phyloP scores from a whole-genome alignment of 2,797 vertebrate genomes.

The Brachyalestes nurse region DNA sequence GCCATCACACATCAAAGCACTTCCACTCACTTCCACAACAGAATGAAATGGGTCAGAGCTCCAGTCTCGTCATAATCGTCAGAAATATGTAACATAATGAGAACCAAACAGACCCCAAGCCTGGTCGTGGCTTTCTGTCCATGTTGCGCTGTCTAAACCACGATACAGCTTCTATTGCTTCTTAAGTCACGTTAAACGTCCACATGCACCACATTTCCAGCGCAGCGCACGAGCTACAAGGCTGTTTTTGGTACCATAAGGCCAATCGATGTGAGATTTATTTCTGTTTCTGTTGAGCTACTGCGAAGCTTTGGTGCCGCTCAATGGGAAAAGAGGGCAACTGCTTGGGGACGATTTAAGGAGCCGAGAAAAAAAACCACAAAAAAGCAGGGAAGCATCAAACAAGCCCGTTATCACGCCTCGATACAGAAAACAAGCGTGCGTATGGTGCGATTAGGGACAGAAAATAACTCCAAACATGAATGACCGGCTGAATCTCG shows the following conservation, averaged over 20 bases:
- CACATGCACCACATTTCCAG: background rate
- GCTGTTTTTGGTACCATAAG: constrained; percentile 7
- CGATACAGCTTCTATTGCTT: background rate
- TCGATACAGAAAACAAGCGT: no score
- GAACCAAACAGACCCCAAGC: no score
- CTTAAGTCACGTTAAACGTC: background rate
- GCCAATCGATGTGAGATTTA: constrained; percentile 15
- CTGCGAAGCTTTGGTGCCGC: constrained; percentile 90
- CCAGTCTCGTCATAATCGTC: background rate
- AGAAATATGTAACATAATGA: no score
- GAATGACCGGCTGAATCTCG: no score
- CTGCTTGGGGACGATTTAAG: constrained; percentile 72
- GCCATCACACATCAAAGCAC: background rate
- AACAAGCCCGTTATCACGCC: background rate
- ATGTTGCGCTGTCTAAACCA: constrained; percentile 6
- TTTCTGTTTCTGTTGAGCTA: constrained; percentile 41
- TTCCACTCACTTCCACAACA: background rate
- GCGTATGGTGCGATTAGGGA: no score
- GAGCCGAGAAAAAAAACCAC: background rate
- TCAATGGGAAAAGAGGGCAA: constrained; percentile 87
- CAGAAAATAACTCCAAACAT: no score
- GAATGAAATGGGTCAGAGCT: background rate
- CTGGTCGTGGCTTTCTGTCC: background rate
- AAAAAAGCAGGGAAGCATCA: background rate
- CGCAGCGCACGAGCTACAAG: background rate